Conservation (phyloP, 2,888 invertebrate genomes). For the Sturmia bella region DNA sequence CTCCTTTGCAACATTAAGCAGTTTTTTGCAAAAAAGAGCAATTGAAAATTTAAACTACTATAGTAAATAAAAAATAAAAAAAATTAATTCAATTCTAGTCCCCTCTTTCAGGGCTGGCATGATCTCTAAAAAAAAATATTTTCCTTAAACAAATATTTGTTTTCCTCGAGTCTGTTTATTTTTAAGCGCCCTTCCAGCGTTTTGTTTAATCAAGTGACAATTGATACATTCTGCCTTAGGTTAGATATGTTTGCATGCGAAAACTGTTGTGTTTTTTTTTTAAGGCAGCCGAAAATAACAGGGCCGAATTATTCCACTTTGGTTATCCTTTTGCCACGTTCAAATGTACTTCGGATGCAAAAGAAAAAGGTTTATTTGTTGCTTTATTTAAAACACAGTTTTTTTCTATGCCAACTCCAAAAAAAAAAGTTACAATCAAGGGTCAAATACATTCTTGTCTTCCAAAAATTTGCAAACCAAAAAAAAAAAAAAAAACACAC, state of each 20-base stretch:
- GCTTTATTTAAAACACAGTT: constrained; percentile 36
- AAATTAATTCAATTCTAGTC: no score
- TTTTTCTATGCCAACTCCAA: neutral
- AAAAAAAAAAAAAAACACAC: constrained; percentile 15
- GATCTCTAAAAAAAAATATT: neutral
- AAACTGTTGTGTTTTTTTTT: neutral
- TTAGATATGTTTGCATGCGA: neutral
- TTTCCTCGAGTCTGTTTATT: constrained; percentile 5
- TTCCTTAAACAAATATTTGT: neutral
- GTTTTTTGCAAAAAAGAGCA: no score
- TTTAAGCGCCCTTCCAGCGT: constrained; percentile 43
- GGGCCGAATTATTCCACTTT: neutral
- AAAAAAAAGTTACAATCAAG: constrained; percentile 27
- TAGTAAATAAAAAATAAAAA: no score
- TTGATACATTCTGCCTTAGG: constrained; percentile 61
- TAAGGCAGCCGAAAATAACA: neutral
- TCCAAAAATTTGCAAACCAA: neutral
- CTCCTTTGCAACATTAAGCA: no score
- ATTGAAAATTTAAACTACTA: no score
- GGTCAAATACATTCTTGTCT: constrained; percentile 55
- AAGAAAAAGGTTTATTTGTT: constrained; percentile 56
- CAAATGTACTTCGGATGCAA: constrained; percentile 19
- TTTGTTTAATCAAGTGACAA: constrained; percentile 71
- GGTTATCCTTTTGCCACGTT: constrained; percentile 44
- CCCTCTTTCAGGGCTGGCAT: no score